Percentiles rank a stretch among this genome's conserved stretches.
phyloP scores from a whole-genome alignment of 2,888 invertebrate genomes.

The Acanthosepion esculentum region DNA sequence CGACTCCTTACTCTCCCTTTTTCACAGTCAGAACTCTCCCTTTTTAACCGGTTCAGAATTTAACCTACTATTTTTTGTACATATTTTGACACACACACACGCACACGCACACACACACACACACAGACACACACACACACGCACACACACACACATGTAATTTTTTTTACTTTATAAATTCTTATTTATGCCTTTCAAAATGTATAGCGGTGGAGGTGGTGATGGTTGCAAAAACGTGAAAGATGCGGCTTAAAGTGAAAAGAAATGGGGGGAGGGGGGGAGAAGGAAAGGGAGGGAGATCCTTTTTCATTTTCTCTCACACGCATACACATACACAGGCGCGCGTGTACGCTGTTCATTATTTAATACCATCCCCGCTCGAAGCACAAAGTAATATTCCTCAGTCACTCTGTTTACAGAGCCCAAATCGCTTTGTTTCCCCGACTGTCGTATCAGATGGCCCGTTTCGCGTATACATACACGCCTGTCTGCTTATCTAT shows the following conservation, averaged over 20 bases:
- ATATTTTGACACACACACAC: neutral
- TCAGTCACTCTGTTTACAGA: neutral
- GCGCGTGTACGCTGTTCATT: neutral
- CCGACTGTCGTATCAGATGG: neutral
- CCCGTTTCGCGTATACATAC: neutral
- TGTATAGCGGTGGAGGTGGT: neutral
- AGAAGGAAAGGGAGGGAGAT: neutral
- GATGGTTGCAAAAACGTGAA: neutral
- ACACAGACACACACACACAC: neutral
- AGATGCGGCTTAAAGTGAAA: neutral
- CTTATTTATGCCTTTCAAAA: neutral
- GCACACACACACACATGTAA: neutral
- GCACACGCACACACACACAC: neutral
- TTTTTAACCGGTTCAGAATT: neutral
- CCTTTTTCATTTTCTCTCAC: neutral
- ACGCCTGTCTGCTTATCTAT: constrained; percentile 17
- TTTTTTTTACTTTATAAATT: neutral
- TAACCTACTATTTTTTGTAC: neutral
- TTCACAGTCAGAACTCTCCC: neutral
- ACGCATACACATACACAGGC: neutral
- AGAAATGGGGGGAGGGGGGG: neutral
- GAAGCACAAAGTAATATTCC: constrained; percentile 3
- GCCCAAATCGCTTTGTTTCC: neutral
- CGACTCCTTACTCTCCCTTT: constrained; percentile 18
- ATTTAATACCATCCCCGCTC: neutral